Evolutionary conservation across 2,113 vertebrate genomes (phyloP).

Genomic region (Cercopithecus mona): DNA sequence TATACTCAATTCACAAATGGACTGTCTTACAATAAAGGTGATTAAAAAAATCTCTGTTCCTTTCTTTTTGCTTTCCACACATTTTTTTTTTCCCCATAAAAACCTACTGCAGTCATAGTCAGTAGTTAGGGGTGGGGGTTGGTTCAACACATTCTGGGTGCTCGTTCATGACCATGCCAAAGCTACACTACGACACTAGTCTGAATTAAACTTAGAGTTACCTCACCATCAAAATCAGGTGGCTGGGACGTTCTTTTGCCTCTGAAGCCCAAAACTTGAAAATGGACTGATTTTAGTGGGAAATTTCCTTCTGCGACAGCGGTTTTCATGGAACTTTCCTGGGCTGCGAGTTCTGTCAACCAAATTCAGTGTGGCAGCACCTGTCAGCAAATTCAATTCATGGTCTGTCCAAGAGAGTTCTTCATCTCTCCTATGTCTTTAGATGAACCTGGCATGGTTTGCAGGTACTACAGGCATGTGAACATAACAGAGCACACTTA

Average conservation of each 20-base stretch:
- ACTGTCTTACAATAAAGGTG: constrained; percentile 13
- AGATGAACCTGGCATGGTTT: neutral
- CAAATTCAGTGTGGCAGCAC: neutral
- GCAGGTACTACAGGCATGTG: neutral
- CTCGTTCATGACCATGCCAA: neutral
- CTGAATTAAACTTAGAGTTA: neutral
- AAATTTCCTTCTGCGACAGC: neutral
- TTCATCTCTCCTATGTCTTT: neutral
- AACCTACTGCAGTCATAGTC: neutral
- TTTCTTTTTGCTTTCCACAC: neutral
- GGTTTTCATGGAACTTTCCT: neutral
- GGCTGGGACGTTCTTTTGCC: neutral
- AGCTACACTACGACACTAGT: neutral
- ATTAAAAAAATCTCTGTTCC: neutral
- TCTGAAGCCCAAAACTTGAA: neutral
- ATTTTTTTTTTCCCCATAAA: neutral
- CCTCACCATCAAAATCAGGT: neutral
- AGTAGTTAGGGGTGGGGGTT: neutral
- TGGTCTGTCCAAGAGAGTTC: neutral
- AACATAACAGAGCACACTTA: neutral
- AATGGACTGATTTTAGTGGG: neutral
- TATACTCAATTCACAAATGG: neutral
- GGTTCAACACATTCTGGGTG: neutral
- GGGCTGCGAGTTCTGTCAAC: neutral
- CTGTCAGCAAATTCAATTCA: neutral